These are phyloP conservation scores for Heliornis fulica DNA, from an alignment of 2,113 vertebrate species.

Conservation along the genomic window DNA sequence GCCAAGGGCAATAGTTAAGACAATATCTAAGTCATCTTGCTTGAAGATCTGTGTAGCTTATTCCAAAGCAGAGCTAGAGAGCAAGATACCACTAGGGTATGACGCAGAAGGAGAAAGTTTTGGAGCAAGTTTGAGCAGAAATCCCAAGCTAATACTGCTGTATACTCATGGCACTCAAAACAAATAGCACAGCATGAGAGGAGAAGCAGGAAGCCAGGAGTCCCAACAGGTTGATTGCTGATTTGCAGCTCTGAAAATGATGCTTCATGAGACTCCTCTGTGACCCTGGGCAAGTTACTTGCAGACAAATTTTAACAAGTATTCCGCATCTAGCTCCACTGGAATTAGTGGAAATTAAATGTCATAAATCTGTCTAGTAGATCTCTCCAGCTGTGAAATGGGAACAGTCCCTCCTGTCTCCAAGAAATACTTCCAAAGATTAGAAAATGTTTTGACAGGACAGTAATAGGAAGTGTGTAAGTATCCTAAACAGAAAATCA, in stretches of 20 bases:
- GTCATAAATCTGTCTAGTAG: neutral
- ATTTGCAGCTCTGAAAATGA: neutral
- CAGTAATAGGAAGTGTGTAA: neutral
- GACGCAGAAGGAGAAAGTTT: neutral
- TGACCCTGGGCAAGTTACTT: neutral
- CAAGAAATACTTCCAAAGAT: neutral
- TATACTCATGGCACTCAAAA: neutral
- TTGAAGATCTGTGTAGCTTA: neutral
- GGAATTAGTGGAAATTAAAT: conserved; percentile 11
- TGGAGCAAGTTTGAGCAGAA: neutral
- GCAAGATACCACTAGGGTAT: neutral
- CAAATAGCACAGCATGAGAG: neutral
- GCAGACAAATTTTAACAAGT: neutral
- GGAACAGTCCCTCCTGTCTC: neutral
- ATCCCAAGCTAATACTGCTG: neutral
- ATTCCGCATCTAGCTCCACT: neutral
- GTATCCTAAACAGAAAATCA: neutral
- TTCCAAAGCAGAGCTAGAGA: neutral
- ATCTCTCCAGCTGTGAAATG: conserved; percentile 7
- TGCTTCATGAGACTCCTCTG: neutral
- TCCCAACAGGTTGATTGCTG: neutral
- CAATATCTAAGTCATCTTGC: neutral
- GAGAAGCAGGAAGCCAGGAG: neutral
- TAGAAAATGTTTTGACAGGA: neutral
- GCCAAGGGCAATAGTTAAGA: neutral